Evolutionary conservation across 2,113 vertebrate genomes (phyloP).

Genomic region (Psophia crepitans): DNA sequence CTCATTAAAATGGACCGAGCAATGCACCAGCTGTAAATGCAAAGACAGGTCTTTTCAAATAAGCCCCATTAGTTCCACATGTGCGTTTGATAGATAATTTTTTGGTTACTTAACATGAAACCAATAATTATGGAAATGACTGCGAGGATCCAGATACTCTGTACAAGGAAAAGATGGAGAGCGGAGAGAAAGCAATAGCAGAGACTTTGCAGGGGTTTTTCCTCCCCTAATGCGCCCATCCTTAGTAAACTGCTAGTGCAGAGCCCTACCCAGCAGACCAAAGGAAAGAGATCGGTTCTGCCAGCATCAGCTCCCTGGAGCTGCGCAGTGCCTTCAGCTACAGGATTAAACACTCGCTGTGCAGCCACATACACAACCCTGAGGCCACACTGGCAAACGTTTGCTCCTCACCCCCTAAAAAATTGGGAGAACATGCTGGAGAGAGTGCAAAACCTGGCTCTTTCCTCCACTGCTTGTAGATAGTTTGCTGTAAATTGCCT

Average conservation of each 20-base stretch:
- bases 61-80: constrained; percentile 62
- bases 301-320: not conserved
- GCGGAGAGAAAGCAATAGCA: not conserved
- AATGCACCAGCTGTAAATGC: not conserved
- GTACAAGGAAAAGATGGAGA: not conserved
- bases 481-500: not conserved
- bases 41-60: constrained; percentile 39
- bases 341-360: not conserved
- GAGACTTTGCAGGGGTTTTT: not conserved
- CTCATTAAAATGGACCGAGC: not conserved
- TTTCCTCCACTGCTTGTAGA: not conserved
- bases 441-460: not conserved
- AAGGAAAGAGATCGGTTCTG: not conserved
- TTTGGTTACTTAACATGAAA: constrained; percentile 29
- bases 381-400: not conserved
- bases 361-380: not conserved
- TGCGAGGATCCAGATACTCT: not conserved
- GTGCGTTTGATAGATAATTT: constrained; percentile 44
- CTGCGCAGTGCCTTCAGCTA: not conserved
- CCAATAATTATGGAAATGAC: constrained; percentile 59
- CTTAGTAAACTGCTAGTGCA: not conserved
- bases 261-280: not conserved
- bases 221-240: not conserved
- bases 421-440: not conserved
- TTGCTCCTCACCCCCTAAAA: not conserved